These are phyloP conservation scores for Sinocyclocheilus rhinocerous DNA, from an alignment of 2,113 vertebrate species.

Conservation along the genomic window DNA sequence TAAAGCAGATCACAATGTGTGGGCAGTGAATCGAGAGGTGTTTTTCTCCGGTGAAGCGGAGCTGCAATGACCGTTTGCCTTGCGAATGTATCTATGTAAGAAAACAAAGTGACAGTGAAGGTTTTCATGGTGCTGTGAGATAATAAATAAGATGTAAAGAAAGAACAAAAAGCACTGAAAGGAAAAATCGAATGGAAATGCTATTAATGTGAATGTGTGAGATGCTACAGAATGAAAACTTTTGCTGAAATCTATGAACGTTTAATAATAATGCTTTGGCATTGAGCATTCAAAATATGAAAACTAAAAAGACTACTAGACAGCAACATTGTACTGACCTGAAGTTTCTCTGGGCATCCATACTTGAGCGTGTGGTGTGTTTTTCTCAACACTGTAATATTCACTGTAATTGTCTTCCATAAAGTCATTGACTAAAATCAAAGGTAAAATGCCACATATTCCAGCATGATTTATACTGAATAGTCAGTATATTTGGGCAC, in stretches of 20 bases:
- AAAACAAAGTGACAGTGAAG: background rate
- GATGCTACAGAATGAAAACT: background rate
- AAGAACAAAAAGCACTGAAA: background rate
- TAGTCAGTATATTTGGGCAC: constrained; percentile 53
- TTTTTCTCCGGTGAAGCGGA: background rate
- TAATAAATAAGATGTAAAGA: constrained; percentile 1
- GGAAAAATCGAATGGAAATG: background rate
- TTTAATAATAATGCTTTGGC: background rate
- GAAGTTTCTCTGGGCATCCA: background rate
- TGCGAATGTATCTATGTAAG: background rate
- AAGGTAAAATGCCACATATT: constrained; percentile 51
- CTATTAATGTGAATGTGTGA: background rate
- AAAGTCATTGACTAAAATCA: constrained; percentile 9
- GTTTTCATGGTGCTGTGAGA: background rate
- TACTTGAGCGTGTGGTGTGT: background rate
- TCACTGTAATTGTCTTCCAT: background rate
- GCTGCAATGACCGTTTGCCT: background rate
- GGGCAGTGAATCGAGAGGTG: constrained; percentile 34
- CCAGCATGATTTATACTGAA: background rate
- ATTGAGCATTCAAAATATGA: background rate
- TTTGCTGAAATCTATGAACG: background rate
- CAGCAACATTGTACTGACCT: background rate
- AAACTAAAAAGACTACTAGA: background rate
- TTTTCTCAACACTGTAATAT: constrained; percentile 14
- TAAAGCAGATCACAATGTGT: background rate